These are phyloP conservation scores for Malacosoma neustria DNA, from an alignment of 2,888 invertebrate species.

Conservation along the genomic window DNA sequence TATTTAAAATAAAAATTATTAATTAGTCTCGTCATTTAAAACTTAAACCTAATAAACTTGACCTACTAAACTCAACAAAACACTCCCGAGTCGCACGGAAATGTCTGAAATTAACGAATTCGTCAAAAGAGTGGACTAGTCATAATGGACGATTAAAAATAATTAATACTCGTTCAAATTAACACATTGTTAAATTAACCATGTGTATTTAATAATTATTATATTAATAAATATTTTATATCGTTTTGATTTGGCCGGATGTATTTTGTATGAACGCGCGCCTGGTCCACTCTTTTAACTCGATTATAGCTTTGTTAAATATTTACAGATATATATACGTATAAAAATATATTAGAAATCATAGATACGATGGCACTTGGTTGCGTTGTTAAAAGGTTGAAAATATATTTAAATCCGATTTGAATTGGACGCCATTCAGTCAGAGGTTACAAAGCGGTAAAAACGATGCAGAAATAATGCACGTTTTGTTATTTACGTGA, in stretches of 20 bases:
- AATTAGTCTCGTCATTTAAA: too few species aligned
- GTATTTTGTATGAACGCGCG: slow-evolving; percentile 29
- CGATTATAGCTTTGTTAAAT: slow-evolving; percentile 37
- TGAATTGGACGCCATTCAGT: not conserved
- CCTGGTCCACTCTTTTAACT: slow-evolving; percentile 50
- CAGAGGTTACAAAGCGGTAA: not conserved
- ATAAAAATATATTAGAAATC: slow-evolving; percentile 64
- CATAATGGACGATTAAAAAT: slow-evolving; percentile 41
- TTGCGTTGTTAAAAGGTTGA: slow-evolving; percentile 51
- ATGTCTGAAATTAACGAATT: slow-evolving; percentile 11
- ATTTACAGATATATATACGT: slow-evolving; percentile 51
- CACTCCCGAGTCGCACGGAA: not conserved
- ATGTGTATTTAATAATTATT: slow-evolving; percentile 27
- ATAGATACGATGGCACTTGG: slow-evolving; percentile 70
- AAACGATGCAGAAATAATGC: too few species aligned
- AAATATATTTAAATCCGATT: slow-evolving; percentile 9
- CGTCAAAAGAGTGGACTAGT: slow-evolving; percentile 45
- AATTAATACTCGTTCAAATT: slow-evolving; percentile 22
- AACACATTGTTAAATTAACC: slow-evolving; percentile 22
- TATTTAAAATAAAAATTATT: too few species aligned
- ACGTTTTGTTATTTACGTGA: too few species aligned
- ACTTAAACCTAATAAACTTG: too few species aligned
- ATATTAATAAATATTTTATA: slow-evolving; percentile 14
- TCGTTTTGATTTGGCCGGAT: slow-evolving; percentile 48
- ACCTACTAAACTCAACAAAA: too few species aligned